A percentile compares a stretch with the other conserved stretches of the same genome.
phyloP scores from a whole-genome alignment of 2,888 invertebrate genomes.

The Rhodophaea formosa region DNA sequence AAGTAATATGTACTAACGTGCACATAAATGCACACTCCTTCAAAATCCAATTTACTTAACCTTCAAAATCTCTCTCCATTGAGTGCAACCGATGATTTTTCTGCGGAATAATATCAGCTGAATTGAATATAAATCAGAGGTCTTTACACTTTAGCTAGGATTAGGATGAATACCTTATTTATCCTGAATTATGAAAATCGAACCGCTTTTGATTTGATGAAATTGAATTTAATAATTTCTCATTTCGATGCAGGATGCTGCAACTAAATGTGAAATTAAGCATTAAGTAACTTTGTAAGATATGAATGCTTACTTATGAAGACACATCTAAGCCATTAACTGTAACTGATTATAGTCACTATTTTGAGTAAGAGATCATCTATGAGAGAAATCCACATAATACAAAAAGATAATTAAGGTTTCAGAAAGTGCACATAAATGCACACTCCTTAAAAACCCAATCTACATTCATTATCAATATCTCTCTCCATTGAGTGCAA shows the following conservation, averaged over 20 bases:
- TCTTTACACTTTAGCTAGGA: background rate
- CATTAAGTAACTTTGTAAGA: too few species aligned
- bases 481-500: slow-evolving; percentile 1
- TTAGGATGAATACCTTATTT: slow-evolving; percentile 14
- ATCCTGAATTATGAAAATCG: slow-evolving; percentile 4
- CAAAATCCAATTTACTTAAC: background rate
- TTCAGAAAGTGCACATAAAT: background rate
- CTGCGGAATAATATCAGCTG: slow-evolving; percentile 4
- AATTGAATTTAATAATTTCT: too few species aligned
- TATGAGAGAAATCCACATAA: too few species aligned
- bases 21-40: too few species aligned
- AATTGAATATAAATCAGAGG: slow-evolving; percentile 12
- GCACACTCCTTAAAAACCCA: background rate
- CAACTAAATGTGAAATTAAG: too few species aligned
- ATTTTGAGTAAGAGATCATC: too few species aligned
- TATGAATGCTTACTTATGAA: too few species aligned
- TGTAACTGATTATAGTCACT: too few species aligned
- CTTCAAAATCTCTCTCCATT: background rate
- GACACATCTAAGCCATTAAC: too few species aligned
- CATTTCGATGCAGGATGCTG: too few species aligned
- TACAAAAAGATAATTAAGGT: background rate
- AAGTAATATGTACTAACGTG: background rate
- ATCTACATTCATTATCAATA: background rate
- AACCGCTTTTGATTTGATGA: too few species aligned
- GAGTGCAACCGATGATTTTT: background rate